These are phyloP conservation scores for Argentina silus DNA, from an alignment of 2,797 vertebrate species.

Conservation along the genomic window DNA sequence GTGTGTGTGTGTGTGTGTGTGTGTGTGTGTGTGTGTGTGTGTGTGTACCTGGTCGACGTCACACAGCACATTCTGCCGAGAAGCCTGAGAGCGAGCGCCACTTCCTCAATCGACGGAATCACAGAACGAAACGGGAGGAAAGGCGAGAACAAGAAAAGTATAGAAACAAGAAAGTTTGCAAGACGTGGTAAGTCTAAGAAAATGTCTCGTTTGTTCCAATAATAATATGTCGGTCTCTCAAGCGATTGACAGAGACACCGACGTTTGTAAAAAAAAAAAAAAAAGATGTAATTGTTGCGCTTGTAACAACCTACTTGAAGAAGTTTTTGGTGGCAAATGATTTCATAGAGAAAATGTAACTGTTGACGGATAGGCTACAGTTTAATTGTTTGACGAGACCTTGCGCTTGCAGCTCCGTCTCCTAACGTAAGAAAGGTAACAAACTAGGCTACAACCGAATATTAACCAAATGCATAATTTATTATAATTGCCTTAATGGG, in stretches of 20 bases:
- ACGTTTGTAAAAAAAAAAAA: not conserved
- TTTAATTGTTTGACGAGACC: too few species aligned
- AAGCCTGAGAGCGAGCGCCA: constrained; percentile 54
- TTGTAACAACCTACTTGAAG: not conserved
- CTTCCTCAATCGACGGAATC: constrained; percentile 79
- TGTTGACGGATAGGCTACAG: too few species aligned
- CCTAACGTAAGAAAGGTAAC: too few species aligned
- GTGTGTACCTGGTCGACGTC: constrained; percentile 69
- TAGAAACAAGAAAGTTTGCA: constrained; percentile 23
- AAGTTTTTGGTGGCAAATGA: not conserved
- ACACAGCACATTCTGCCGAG: constrained; percentile 59
- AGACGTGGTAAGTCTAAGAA: constrained; percentile 59
- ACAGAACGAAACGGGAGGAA: constrained; percentile 50
- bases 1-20: constrained; percentile 19
- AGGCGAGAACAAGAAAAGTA: constrained; percentile 35
- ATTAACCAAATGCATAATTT: too few species aligned
- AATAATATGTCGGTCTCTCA: not conserved
- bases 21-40: constrained; percentile 10
- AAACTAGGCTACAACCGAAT: too few species aligned
- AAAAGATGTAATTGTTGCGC: not conserved
- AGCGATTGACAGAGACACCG: not conserved
- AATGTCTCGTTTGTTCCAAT: not conserved
- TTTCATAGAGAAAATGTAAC: too few species aligned
- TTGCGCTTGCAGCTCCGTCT: too few species aligned
- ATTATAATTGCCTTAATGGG: too few species aligned